Evolutionary conservation across 1,140 invertebrate species (phyloP), one percentile per base, ranked within the genome.

Genomic region (Ceratosolen fusciceps): DNA sequence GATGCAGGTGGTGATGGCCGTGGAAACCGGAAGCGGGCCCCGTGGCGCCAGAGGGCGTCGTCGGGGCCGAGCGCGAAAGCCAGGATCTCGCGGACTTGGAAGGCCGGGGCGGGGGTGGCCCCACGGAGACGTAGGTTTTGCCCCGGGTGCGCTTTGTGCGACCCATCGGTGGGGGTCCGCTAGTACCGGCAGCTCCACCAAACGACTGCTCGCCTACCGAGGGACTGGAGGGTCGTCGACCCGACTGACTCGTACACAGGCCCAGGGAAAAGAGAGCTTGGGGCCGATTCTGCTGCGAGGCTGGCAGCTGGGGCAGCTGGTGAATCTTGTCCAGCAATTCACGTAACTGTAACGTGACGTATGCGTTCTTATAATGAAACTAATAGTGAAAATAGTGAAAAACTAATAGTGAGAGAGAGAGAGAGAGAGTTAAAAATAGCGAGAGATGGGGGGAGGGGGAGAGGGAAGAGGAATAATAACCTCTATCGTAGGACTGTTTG

Each of bases 401-500:
- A n/a, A n/a, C n/a, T n/a, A n/a, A n/a, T n/a, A n/a, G n/a, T n/a
- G n/a, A n/a, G n/a, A n/a, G n/a, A n/a, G n/a, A n/a, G n/a, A n/a
- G n/a, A n/a, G n/a, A n/a, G n/a, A n/a, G n/a, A n/a, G n/a, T n/a
- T n/a, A n/a, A n/a, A n/a, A n/a, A n/a, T n/a, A n/a, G n/a, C n/a
- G n/a, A n/a, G n/a, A n/a, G n/a, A n/a, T n/a, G n/a, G n/a, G n/a
- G n/a, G n/a, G n/a, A n/a, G n/a, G n/a, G n/a, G n/a, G n/a, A n/a
- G n/a, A 37, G n/a, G n/a, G 10, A 19, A 8, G 14, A 52, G 19
- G 19, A 9, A n/a, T 34, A 65, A 68, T 52, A 84, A 90, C 92
- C 87, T 94, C 93, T 80, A 92, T 93, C 19, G 95, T 95, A 2
- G 95, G 95, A 84, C 94, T 95, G 12, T 94, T 95, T 14, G 95